Conservation (phyloP, 92 coral and sea anemone species). For the Umimayanthus chanpuru region DNA sequence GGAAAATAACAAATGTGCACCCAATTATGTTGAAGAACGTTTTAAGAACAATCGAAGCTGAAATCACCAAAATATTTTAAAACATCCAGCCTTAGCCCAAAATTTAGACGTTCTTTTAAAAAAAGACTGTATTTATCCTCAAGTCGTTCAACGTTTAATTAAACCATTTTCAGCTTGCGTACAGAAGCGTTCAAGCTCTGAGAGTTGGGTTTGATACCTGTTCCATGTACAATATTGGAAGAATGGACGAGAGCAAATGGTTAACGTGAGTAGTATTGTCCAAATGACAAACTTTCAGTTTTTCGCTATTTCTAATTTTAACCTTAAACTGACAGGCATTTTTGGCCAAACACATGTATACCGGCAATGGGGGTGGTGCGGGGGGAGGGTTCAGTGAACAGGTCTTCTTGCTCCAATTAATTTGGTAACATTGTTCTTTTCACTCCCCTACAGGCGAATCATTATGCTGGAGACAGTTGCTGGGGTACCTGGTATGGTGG, state of each 20-base stretch:
- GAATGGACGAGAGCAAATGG: slow-evolving; percentile 66
- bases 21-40: no score
- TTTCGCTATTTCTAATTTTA: no score
- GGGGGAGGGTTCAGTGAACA: no score
- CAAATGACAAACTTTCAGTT: not conserved
- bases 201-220: slow-evolving; percentile 49
- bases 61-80: no score
- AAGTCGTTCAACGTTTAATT: not conserved
- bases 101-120: no score
- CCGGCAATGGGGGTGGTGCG: no score
- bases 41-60: no score
- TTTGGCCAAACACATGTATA: no score
- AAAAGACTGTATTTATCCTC: no score
- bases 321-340: no score
- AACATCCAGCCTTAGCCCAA: no score
- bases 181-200: slow-evolving; percentile 46
- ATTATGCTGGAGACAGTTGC: slow-evolving; percentile 97
- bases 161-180: slow-evolving; percentile 39
- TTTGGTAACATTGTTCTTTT: not conserved
- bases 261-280: slow-evolving; percentile 48
- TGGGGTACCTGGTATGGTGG: slow-evolving; percentile 99
- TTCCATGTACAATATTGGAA: slow-evolving; percentile 62
- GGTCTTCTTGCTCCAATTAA: not conserved
- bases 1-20: no score
- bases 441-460: slow-evolving; percentile 71